phyloP scores from a whole-genome alignment of 2,113 vertebrate species.

The Sinocyclocheilus anophthalmus region DNA sequence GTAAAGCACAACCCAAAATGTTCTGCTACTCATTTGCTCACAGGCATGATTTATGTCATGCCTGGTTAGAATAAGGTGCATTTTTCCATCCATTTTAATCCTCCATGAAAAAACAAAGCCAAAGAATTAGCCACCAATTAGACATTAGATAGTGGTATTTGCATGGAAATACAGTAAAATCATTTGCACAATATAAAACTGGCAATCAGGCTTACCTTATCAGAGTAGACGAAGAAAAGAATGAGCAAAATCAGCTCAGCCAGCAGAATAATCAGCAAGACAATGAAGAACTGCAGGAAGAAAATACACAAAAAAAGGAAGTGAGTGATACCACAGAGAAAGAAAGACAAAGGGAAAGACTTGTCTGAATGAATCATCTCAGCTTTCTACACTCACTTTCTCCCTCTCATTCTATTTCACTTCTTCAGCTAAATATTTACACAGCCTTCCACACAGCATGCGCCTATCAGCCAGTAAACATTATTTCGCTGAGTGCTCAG shows the following conservation, averaged over 20 bases:
- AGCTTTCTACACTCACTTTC: slow-evolving; percentile 53
- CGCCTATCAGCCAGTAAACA: slow-evolving; percentile 43
- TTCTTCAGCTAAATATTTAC: slow-evolving; percentile 65
- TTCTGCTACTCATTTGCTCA: background rate
- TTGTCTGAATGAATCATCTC: slow-evolving; percentile 58
- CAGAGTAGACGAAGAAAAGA: too few relatives aligned
- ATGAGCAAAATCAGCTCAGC: too few relatives aligned
- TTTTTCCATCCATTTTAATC: background rate
- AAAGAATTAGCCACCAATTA: background rate
- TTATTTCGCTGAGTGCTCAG: slow-evolving; percentile 56
- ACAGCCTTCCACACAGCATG: slow-evolving; percentile 54
- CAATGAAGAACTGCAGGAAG: too few relatives aligned
- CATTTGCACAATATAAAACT: slow-evolving; percentile 1
- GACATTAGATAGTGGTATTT: background rate
- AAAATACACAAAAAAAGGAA: background rate
- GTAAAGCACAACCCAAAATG: background rate
- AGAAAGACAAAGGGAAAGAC: background rate
- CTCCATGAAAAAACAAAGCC: background rate
- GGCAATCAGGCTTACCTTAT: background rate
- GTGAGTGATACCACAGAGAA: background rate
- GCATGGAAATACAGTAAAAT: background rate
- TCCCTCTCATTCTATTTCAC: slow-evolving; percentile 52
- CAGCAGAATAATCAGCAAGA: too few relatives aligned
- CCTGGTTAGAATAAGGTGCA: background rate
- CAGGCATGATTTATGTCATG: background rate